Conservation (phyloP, 2,797 vertebrate genomes). For the Craterocephalus amniculus region DNA sequence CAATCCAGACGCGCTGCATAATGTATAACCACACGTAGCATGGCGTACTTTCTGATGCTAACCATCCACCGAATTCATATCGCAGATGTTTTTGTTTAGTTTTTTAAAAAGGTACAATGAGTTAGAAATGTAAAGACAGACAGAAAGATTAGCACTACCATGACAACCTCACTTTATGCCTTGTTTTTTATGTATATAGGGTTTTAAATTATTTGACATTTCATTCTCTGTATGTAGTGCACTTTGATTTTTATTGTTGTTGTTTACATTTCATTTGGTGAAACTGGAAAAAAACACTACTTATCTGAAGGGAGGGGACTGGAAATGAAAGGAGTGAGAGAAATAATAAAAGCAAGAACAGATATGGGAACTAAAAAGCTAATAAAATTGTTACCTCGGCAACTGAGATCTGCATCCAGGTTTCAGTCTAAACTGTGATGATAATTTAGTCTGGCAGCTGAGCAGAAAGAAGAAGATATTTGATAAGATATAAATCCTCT, state of each 20-base stretch:
- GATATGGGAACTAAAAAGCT: not conserved
- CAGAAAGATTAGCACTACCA: constrained; percentile 58
- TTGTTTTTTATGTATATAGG: constrained; percentile 75
- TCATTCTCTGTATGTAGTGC: constrained; percentile 71
- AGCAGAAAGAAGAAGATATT: not conserved
- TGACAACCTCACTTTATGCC: constrained; percentile 77
- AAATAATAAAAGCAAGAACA: not conserved
- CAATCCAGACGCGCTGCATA: constrained; percentile 26
- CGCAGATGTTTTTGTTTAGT: not conserved
- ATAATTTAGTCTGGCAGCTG: not conserved
- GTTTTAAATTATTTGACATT: constrained; percentile 83
- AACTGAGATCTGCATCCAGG: not conserved
- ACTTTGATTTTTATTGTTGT: constrained; percentile 37
- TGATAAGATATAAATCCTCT: not conserved
- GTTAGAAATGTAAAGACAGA: not conserved
- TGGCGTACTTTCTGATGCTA: constrained; percentile 54
- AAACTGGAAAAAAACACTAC: constrained; percentile 16
- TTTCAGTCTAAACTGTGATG: constrained; percentile 14
- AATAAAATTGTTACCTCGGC: constrained; percentile 12
- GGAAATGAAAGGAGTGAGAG: constrained; percentile 2
- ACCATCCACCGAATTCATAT: constrained; percentile 31
- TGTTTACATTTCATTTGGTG: constrained; percentile 64
- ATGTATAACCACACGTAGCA: constrained; percentile 68
- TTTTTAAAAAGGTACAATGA: constrained; percentile 23
- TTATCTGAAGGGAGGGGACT: constrained; percentile 14